Evolutionary conservation across 2,113 vertebrate genomes (phyloP).

Genomic region (Cygnus buccinator): DNA sequence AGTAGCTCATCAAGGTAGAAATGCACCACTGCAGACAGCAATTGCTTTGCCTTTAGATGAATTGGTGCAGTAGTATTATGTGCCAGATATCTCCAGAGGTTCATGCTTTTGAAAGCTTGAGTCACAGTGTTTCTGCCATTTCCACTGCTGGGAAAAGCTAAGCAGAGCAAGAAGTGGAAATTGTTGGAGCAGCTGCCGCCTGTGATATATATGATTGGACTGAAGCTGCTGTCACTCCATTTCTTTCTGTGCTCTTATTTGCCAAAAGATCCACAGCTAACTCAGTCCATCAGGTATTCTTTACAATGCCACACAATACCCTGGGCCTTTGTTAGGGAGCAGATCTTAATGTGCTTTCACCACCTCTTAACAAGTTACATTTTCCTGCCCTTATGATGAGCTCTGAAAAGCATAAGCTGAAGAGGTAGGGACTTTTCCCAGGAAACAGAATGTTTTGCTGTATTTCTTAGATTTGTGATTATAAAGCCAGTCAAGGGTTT

Average conservation of each 20-base stretch:
- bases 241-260: background rate
- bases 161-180: constrained; percentile 6
- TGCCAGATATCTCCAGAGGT: constrained; percentile 50
- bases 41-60: constrained; percentile 2
- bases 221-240: background rate
- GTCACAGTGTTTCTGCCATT: background rate
- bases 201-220: background rate
- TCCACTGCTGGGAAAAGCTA: constrained; percentile 29
- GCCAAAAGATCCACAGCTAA: background rate
- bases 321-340: background rate
- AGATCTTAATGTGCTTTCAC: background rate
- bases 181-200: constrained; percentile 22
- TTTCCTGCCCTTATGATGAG: background rate
- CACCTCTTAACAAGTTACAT: background rate
- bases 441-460: background rate
- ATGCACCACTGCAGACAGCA: constrained; percentile 6
- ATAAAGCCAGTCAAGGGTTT: background rate
- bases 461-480: background rate
- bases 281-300: background rate
- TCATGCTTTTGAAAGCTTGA: constrained; percentile 20
- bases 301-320: background rate
- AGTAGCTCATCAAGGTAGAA: constrained; percentile 19
- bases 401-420: background rate
- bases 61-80: background rate
- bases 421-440: background rate